A percentile compares a stretch with the other conserved stretches of the same genome.
phyloP scores from a whole-genome alignment of 2,888 invertebrate genomes.

The Machimus atricapillus region DNA sequence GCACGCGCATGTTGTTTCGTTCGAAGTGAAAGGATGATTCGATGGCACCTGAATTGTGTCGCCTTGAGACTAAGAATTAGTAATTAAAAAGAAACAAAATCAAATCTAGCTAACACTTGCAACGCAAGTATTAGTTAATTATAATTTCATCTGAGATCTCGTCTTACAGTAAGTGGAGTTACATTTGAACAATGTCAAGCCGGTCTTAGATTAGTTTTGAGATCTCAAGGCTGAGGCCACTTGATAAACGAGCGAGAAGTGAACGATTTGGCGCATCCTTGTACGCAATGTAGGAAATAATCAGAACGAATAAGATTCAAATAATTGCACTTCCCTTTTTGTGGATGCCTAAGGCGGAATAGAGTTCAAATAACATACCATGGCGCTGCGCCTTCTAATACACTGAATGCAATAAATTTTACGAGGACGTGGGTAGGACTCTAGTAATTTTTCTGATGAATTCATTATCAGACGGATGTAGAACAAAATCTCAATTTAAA shows the following conservation, averaged over 20 bases:
- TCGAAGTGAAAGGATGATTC: conserved; percentile 8
- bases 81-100: background rate
- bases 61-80: background rate
- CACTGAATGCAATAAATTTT: background rate
- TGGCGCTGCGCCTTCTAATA: background rate
- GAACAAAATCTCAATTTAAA: background rate
- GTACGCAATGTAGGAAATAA: background rate
- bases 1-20: background rate
- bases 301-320: background rate
- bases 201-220: background rate
- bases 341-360: background rate
- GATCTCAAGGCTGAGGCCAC: background rate
- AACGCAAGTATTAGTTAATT: background rate
- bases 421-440: background rate
- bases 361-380: background rate
- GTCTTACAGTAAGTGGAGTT: background rate
- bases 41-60: background rate
- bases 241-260: background rate
- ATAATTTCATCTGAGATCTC: background rate
- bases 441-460: background rate
- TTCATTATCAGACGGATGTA: background rate
- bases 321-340: background rate
- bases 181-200: background rate
- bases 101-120: background rate
- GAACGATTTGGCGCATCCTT: background rate